Conservation (phyloP, 2,888 invertebrate genomes). For the Tolmerus cingulatus region DNA sequence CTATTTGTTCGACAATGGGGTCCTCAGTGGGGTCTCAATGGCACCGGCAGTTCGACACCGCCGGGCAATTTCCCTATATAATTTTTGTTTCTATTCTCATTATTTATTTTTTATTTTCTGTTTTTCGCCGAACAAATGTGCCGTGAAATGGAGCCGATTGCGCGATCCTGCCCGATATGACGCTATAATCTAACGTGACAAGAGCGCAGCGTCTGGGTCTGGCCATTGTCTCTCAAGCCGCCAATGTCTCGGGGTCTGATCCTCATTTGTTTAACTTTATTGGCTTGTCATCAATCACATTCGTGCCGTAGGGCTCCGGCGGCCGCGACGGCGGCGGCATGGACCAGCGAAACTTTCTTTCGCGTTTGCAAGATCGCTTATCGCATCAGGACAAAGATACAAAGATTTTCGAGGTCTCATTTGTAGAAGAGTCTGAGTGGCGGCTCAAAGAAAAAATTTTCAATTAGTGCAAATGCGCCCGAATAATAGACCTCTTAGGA, state of each 20-base stretch:
- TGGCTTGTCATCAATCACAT: background rate
- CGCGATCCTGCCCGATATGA: background rate
- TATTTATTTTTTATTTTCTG: background rate
- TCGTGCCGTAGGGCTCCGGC: background rate
- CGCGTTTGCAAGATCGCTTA: background rate
- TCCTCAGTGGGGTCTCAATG: slow-evolving; percentile 1
- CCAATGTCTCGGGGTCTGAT: background rate
- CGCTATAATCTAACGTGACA: slow-evolving; percentile 19
- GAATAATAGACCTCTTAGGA: background rate
- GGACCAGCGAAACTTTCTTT: background rate
- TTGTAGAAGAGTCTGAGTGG: background rate
- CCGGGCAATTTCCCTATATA: background rate
- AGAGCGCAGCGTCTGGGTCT: background rate
- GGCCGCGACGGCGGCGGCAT: background rate
- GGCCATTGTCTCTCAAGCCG: background rate
- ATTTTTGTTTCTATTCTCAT: background rate
- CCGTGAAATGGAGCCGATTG: slow-evolving; percentile 6
- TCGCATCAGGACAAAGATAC: background rate
- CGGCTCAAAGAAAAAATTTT: background rate
- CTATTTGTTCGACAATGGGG: slow-evolving; percentile 10
- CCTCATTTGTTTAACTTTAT: slow-evolving; percentile 5
- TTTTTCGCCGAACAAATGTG: background rate
- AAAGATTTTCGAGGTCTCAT: background rate
- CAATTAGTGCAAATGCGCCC: background rate
- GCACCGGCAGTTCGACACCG: background rate